Conservation (phyloP, 2,113 vertebrate genomes). For the Brienomyrus longianalis region DNA sequence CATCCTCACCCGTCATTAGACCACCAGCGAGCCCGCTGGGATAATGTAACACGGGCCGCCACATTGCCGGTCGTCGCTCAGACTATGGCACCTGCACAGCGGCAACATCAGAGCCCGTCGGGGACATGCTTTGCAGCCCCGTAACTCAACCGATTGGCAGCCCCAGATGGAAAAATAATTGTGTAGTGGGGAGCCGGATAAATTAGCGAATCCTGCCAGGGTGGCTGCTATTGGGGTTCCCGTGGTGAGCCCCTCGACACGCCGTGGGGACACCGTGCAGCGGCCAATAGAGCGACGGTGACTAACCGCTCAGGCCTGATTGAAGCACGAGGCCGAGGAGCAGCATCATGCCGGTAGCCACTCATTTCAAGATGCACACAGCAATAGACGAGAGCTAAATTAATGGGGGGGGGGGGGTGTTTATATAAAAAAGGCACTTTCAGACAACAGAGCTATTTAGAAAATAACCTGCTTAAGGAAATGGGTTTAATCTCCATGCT, state of each 20-base stretch:
- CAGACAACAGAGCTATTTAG: not conserved
- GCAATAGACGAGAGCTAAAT: not conserved
- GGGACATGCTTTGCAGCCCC: conserved; percentile 23
- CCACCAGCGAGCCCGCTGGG: conserved; percentile 8
- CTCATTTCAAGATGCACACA: not conserved
- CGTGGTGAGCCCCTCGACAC: conserved; percentile 23
- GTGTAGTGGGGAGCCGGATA: conserved; percentile 50
- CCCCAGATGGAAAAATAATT: conserved; percentile 48
- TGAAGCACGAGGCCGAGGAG: not conserved
- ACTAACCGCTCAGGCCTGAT: not conserved
- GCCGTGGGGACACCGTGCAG: conserved; percentile 25
- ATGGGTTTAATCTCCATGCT: conserved; percentile 5
- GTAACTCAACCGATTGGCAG: conserved; percentile 39
- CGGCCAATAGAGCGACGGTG: not conserved
- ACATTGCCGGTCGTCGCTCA: conserved; percentile 43
- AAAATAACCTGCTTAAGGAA: conserved; percentile 3
- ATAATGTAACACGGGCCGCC: conserved; percentile 11
- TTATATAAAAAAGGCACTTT: not conserved
- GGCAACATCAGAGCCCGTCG: not conserved
- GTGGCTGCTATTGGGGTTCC: conserved; percentile 41
- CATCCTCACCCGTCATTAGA: conserved; percentile 22
- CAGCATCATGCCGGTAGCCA: not conserved
- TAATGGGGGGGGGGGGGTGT: not conserved
- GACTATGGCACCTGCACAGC: conserved; percentile 39
- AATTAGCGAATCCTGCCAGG: conserved; percentile 45